These are phyloP conservation scores for Thaumetopoea pityocampa DNA, from an alignment of 1,140 invertebrate genomes.

Conservation along the genomic window DNA sequence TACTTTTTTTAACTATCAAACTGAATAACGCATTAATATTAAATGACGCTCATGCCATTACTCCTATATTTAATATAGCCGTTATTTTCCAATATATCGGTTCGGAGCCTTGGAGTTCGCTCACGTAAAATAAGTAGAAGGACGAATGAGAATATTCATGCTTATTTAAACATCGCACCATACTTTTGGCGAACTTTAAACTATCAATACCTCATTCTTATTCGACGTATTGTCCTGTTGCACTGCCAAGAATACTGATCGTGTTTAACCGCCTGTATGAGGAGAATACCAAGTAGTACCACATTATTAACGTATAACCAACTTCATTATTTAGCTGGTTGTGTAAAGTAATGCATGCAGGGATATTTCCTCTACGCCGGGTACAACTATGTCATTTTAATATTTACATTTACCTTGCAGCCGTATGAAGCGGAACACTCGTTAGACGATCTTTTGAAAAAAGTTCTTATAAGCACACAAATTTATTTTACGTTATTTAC, in stretches of 20 bases:
- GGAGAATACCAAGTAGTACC: constrained; percentile 12
- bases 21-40: constrained; percentile 8
- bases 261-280: constrained; percentile 27
- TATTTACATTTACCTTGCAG: constrained; percentile 36
- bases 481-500: constrained; percentile 4
- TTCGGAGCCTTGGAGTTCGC: constrained; percentile 24
- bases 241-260: constrained; percentile 51
- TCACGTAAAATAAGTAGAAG: constrained; percentile 22
- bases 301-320: too few relatives aligned
- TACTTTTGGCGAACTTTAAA: constrained; percentile 50
- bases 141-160: constrained; percentile 27
- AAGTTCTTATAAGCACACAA: constrained; percentile 2
- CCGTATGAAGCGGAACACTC: constrained; percentile 13
- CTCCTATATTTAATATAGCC: constrained; percentile 35
- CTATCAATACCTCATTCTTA: constrained; percentile 59
- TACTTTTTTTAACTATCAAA: constrained; percentile 6
- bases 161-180: constrained; percentile 26
- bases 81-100: constrained; percentile 48
- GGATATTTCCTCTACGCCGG: constrained; percentile 40
- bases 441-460: constrained; percentile 16
- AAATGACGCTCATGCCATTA: constrained; percentile 17
- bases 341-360: constrained; percentile 59
- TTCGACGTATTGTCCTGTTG: constrained; percentile 38
- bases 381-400: constrained; percentile 45
- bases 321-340: too few relatives aligned